phyloP scores from a whole-genome alignment of 2,888 invertebrate species.

The Meliscaeva auricollis region DNA sequence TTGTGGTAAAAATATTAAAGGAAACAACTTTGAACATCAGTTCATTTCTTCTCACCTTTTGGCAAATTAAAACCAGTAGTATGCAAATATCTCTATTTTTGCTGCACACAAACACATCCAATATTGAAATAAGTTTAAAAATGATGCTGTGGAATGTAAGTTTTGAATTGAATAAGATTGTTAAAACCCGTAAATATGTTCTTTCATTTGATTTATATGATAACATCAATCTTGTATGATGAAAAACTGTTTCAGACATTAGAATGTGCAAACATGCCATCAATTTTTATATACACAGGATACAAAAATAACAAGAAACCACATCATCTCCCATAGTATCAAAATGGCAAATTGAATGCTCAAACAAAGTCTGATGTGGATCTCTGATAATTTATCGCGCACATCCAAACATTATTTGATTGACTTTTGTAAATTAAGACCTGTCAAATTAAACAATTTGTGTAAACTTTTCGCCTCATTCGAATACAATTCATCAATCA shows the following conservation, averaged over 20 bases:
- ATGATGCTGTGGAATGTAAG: too few species aligned
- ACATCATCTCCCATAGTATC: too few species aligned
- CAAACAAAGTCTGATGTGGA: slow-evolving; percentile 50
- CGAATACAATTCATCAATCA: slow-evolving; percentile 38
- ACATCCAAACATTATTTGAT: slow-evolving; percentile 55
- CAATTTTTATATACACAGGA: slow-evolving; percentile 24
- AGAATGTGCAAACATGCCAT: slow-evolving; percentile 55
- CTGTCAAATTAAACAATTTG: slow-evolving; percentile 62
- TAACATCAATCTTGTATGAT: slow-evolving; percentile 27
- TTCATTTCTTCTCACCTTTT: too few species aligned
- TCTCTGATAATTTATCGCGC: slow-evolving; percentile 18
- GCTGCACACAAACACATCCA: too few species aligned
- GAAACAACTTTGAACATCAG: too few species aligned
- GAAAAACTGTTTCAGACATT: slow-evolving; percentile 33
- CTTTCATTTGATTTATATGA: background rate
- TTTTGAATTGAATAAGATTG: too few species aligned
- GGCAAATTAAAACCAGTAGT: too few species aligned
- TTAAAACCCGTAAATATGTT: background rate
- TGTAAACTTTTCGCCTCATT: slow-evolving; percentile 54
- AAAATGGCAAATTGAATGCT: slow-evolving; percentile 52
- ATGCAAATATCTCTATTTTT: too few species aligned
- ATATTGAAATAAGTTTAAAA: too few species aligned
- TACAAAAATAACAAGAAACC: too few species aligned
- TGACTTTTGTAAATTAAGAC: slow-evolving; percentile 67
- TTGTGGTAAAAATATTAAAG: too few species aligned